These are phyloP conservation scores for Tipula helvola DNA, from an alignment of 2,888 invertebrate species.

Conservation along the genomic window DNA sequence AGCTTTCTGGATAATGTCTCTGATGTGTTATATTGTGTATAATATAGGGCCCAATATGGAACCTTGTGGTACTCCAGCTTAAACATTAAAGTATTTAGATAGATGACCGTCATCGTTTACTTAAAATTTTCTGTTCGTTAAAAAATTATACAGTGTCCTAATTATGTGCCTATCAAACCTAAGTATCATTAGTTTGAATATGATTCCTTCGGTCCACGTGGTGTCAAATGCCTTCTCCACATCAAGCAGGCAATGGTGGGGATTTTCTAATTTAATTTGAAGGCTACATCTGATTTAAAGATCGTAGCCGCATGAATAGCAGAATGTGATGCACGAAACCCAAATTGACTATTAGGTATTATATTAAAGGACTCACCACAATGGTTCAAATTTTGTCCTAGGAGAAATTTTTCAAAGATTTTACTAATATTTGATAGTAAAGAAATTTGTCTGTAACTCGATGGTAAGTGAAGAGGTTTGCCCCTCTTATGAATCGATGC, in stretches of 20 bases:
- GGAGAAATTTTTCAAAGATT: neutral
- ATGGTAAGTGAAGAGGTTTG: neutral
- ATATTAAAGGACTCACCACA: neutral
- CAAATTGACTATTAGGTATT: conserved; percentile 10
- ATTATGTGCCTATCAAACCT: neutral
- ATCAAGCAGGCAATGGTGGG: conserved; percentile 8
- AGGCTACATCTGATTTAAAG: neutral
- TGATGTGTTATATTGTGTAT: neutral
- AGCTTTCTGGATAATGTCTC: neutral
- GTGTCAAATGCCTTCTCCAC: too few relatives aligned
- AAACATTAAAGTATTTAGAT: neutral
- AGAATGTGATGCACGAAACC: neutral
- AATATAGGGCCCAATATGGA: neutral
- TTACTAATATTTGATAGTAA: too few relatives aligned
- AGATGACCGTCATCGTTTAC: neutral
- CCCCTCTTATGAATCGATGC: neutral
- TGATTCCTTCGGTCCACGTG: conserved; percentile 6
- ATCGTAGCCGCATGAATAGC: neutral
- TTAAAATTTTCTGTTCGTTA: neutral
- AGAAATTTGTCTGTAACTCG: too few relatives aligned
- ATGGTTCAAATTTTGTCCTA: neutral
- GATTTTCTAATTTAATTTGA: neutral
- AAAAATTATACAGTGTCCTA: neutral
- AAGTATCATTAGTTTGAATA: neutral
- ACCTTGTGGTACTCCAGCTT: neutral